These are phyloP conservation scores for Euborellia annulipes DNA, from an alignment of 1,140 invertebrate genomes.

Conservation along the genomic window DNA sequence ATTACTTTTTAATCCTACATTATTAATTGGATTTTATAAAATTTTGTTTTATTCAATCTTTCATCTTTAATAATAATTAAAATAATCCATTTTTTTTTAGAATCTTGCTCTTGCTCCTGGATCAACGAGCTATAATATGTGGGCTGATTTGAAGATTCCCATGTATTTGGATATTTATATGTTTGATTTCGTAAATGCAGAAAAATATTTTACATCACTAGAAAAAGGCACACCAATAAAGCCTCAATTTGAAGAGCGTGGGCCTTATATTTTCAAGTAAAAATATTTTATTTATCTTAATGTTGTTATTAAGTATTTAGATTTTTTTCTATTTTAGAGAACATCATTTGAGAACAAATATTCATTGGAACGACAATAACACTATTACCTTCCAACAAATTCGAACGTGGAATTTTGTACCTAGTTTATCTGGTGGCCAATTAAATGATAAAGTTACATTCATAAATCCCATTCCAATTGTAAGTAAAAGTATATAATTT, in stretches of 20 bases:
- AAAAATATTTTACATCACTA: not conserved
- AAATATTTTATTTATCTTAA: not conserved
- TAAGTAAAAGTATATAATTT: conserved; percentile 33
- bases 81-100: conserved; percentile 1
- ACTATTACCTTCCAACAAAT: conserved; percentile 67
- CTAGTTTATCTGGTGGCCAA: conserved; percentile 48
- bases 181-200: conserved; percentile 9
- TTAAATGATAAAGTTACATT: conserved; percentile 59
- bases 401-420: conserved; percentile 55
- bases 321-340: conserved; percentile 5
- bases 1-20: too few species aligned
- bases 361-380: conserved; percentile 52
- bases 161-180: conserved; percentile 41
- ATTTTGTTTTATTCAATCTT: too few species aligned
- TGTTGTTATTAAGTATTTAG: not conserved
- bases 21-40: too few species aligned
- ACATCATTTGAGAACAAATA: conserved; percentile 27
- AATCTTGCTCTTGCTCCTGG: conserved; percentile 39
- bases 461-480: conserved; percentile 61
- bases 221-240: not conserved
- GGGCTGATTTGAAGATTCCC: conserved; percentile 57
- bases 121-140: conserved; percentile 44
- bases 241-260: conserved; percentile 3
- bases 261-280: conserved; percentile 11
- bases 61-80: too few species aligned